Evolutionary conservation across 2,888 invertebrate genomes (phyloP), one percentile per base, ranked within the genome.

Genomic region (Clunio marinus): DNA sequence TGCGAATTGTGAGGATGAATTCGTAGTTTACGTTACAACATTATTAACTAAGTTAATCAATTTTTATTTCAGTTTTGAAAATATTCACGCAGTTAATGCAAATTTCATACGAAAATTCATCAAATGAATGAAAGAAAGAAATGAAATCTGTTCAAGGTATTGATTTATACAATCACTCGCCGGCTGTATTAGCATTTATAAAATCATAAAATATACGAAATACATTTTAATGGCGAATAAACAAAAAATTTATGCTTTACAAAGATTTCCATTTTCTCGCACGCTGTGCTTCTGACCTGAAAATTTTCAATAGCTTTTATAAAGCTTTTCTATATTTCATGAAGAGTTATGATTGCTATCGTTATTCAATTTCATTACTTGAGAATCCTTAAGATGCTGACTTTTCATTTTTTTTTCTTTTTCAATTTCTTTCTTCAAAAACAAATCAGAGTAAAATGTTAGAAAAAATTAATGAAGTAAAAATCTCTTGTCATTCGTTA

Each of bases 111-210:
- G n/a, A n/a, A n/a, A n/a, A n/a, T n/a, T n/a, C n/a, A n/a, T n/a
- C n/a, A n/a, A n/a, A n/a, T n/a, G n/a, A 32, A 32, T 13, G 13
- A 32, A 32, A 32, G 13, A 32, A 7, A 22, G 20, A 17, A 22
- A 51, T 4, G 41, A 32, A 32, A 4, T 41, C 15, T 41, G 15
- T 7, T 10, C 32, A 24, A 27, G 15, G 13, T 66, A 66, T 66
- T 66, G 66, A 66, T 66, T 66, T 66, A 66, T 66, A 46, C 32
- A 66, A 55, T 55, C 28, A 20, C 22, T 28, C 13, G 51, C 66
- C 27, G 46, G 22, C 8, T 46, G 41, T 41, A 13, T 46, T 45
- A 25, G 24, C 25, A 65, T 65, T 45, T 46, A 65, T 65, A 7
- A 65, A 59, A 59, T 51, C 22, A 59, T 59, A 59, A 59, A 28